Conservation (phyloP, 2,797 vertebrate genomes). For the Miichthys miiuy region DNA sequence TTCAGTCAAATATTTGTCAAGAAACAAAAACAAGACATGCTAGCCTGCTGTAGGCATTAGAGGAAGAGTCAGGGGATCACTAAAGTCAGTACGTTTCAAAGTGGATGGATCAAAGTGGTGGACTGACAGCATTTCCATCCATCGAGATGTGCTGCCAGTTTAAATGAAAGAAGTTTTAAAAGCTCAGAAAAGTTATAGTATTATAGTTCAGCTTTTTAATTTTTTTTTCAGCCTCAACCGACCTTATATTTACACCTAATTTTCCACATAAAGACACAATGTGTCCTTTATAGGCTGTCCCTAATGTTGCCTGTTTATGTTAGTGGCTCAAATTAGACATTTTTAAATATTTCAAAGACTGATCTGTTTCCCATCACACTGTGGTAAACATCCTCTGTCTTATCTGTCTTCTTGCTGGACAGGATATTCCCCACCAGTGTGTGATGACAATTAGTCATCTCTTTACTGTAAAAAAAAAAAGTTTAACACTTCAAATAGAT, state of each 20-base stretch:
- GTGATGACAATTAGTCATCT: too few relatives aligned
- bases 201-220: neutral
- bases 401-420: conserved; percentile 78
- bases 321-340: conserved; percentile 64
- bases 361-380: conserved; percentile 80
- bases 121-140: neutral
- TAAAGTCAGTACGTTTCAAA: neutral
- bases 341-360: conserved; percentile 60
- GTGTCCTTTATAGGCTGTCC: neutral
- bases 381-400: conserved; percentile 86
- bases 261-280: neutral
- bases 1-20: neutral
- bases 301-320: conserved; percentile 64
- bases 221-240: neutral
- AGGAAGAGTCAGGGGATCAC: neutral
- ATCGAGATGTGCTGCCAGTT: neutral
- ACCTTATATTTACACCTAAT: neutral
- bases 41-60: neutral
- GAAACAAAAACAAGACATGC: neutral
- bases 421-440: conserved; percentile 48
- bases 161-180: conserved; percentile 7
- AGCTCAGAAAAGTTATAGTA: neutral
- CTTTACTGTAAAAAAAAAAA: conserved; percentile 7
- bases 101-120: neutral
- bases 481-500: neutral